These are phyloP conservation scores for Manis pentadactyla DNA, from an alignment of 2,797 vertebrate species.

Conservation along the genomic window DNA sequence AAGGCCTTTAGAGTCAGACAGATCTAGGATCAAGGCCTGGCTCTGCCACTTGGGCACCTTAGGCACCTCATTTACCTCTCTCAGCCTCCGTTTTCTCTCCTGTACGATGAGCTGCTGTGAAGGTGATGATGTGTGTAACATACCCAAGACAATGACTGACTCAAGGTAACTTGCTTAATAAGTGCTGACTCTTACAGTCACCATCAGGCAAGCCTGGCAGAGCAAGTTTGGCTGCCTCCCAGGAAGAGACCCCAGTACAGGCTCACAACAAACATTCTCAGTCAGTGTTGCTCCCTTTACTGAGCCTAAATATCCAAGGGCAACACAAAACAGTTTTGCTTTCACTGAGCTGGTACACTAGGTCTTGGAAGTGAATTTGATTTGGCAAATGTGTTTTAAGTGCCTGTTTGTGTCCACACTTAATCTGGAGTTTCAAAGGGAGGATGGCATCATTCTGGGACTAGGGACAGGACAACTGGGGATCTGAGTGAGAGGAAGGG, in stretches of 20 bases:
- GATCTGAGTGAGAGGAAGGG: neutral
- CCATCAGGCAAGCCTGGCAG: neutral
- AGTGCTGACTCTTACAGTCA: neutral
- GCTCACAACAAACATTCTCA: neutral
- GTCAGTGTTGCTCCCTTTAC: neutral
- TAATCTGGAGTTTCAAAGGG: neutral
- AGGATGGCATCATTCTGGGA: slow-evolving; percentile 30
- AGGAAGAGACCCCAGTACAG: neutral
- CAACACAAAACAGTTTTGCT: neutral
- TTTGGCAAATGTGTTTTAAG: neutral
- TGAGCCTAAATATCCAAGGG: neutral
- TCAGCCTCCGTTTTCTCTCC: neutral
- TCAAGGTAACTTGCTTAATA: neutral
- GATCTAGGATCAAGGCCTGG: neutral
- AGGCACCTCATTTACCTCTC: neutral
- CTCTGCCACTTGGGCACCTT: neutral
- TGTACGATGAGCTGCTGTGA: neutral
- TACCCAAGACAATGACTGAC: neutral
- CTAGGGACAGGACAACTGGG: neutral
- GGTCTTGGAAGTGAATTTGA: neutral
- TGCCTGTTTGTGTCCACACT: neutral
- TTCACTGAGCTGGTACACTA: neutral
- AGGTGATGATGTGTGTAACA: neutral
- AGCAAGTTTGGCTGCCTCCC: neutral
- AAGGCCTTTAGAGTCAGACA: neutral